Conservation (phyloP, 2,888 invertebrate genomes). For the Aphidius colemani region DNA sequence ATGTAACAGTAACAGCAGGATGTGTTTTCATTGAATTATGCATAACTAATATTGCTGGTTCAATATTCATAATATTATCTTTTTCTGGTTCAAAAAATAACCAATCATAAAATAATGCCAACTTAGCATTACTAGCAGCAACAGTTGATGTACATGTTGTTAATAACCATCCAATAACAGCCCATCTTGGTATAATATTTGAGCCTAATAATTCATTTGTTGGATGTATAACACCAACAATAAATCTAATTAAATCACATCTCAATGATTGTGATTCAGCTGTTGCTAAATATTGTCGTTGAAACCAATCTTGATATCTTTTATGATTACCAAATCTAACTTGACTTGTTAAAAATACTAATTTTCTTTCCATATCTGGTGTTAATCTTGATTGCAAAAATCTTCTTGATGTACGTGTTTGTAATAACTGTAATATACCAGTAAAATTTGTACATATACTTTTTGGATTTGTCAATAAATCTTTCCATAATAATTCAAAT, state of each 20-base stretch:
- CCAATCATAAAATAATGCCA: constrained; percentile 94
- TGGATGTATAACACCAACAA: constrained; percentile 92
- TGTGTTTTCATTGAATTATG: constrained; percentile 91
- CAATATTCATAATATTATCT: constrained; percentile 95
- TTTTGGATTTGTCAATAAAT: constrained; percentile 79
- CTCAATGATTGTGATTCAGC: constrained; percentile 89
- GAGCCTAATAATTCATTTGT: constrained; percentile 90
- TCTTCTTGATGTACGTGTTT: constrained; percentile 83
- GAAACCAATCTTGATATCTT: constrained; percentile 94
- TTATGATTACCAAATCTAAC: constrained; percentile 90
- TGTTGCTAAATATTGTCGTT: constrained; percentile 86
- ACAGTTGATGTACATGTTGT: constrained; percentile 89
- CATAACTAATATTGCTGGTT: constrained; percentile 93
- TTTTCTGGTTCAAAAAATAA: constrained; percentile 87
- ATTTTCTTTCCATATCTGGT: constrained; percentile 91
- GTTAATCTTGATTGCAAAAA: constrained; percentile 85
- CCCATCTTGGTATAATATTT: constrained; percentile 95
- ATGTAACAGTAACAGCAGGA: constrained; percentile 86
- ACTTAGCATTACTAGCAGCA: constrained; percentile 87
- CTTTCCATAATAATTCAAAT: constrained; percentile 87
- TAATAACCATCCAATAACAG: constrained; percentile 91
- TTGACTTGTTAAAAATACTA: constrained; percentile 83
- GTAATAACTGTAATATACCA: constrained; percentile 79
- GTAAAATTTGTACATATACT: constrained; percentile 77
- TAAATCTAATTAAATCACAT: constrained; percentile 91